These are phyloP conservation scores for Arctia plantaginis DNA, from an alignment of 2,888 invertebrate genomes.

Conservation along the genomic window DNA sequence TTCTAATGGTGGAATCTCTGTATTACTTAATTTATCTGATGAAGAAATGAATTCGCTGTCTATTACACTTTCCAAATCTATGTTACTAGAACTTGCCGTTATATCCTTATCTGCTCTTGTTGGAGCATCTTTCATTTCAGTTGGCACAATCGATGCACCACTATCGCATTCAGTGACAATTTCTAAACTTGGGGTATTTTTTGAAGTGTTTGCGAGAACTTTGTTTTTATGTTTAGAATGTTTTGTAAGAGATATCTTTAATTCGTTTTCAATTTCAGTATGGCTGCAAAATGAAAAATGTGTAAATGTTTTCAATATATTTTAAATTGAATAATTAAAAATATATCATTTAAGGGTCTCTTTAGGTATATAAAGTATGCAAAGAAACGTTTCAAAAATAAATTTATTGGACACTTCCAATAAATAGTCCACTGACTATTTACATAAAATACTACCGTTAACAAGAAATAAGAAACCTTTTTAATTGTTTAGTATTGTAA, in stretches of 20 bases:
- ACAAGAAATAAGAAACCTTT: background rate
- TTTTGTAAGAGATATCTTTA: conserved; percentile 28
- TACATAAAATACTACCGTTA: background rate
- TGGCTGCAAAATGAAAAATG: conserved; percentile 6
- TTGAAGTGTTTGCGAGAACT: conserved; percentile 58
- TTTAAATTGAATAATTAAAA: background rate
- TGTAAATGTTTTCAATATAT: background rate
- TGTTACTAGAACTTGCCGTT: conserved; percentile 67
- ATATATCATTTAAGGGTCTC: background rate
- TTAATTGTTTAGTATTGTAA: background rate
- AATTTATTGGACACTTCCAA: background rate
- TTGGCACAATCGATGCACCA: conserved; percentile 33
- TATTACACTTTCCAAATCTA: conserved; percentile 57
- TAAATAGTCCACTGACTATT: too few species aligned
- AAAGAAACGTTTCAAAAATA: background rate
- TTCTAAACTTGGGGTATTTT: conserved; percentile 54
- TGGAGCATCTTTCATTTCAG: conserved; percentile 34
- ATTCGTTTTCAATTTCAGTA: conserved; percentile 32
- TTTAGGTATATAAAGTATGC: background rate
- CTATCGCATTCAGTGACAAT: conserved; percentile 61
- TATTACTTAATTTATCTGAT: conserved; percentile 26
- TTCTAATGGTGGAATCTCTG: conserved; percentile 29
- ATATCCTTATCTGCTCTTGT: conserved; percentile 65
- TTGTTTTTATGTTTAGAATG: conserved; percentile 56
- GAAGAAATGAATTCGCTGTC: conserved; percentile 27